These are phyloP conservation scores for Popillia japonica DNA, from an alignment of 1,140 invertebrate genomes.

Conservation along the genomic window DNA sequence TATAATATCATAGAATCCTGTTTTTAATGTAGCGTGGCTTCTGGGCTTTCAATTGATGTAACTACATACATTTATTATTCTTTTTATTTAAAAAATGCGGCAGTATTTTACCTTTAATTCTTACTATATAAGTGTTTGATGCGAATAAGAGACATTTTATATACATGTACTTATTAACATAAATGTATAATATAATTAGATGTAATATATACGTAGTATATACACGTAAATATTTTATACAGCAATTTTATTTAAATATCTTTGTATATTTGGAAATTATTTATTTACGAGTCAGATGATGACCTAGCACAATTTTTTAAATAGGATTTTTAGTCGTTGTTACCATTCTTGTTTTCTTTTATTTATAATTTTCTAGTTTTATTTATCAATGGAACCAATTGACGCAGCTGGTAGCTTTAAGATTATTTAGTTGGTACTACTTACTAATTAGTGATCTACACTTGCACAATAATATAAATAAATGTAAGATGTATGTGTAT, in stretches of 20 bases:
- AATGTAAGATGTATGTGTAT: slow-evolving; percentile 17
- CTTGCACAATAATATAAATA: slow-evolving; percentile 10
- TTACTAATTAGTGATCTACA: slow-evolving; percentile 19
- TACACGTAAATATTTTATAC: slow-evolving; percentile 1
- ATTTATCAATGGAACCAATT: slow-evolving; percentile 9
- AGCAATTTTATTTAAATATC: slow-evolving; percentile 9
- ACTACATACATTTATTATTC: not conserved
- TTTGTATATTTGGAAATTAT: slow-evolving; percentile 12
- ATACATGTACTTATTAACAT: slow-evolving; percentile 17
- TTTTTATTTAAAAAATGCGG: not conserved
- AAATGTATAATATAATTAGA: not conserved
- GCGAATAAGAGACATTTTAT: not conserved
- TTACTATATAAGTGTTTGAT: slow-evolving; percentile 8
- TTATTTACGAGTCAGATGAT: not conserved
- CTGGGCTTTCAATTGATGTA: not conserved
- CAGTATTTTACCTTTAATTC: slow-evolving; percentile 22
- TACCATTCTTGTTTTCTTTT: slow-evolving; percentile 15
- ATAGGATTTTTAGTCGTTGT: not conserved
- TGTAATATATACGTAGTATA: slow-evolving; percentile 16
- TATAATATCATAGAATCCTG: not conserved
- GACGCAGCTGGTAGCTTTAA: slow-evolving; percentile 32
- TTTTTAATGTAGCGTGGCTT: slow-evolving; percentile 12
- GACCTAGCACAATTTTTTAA: slow-evolving; percentile 16
- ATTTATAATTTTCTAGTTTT: slow-evolving; percentile 14
- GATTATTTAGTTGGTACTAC: slow-evolving; percentile 27